Evolutionary conservation across 2,888 invertebrate species (phyloP).

Genomic region (Priocnemis perturbator): DNA sequence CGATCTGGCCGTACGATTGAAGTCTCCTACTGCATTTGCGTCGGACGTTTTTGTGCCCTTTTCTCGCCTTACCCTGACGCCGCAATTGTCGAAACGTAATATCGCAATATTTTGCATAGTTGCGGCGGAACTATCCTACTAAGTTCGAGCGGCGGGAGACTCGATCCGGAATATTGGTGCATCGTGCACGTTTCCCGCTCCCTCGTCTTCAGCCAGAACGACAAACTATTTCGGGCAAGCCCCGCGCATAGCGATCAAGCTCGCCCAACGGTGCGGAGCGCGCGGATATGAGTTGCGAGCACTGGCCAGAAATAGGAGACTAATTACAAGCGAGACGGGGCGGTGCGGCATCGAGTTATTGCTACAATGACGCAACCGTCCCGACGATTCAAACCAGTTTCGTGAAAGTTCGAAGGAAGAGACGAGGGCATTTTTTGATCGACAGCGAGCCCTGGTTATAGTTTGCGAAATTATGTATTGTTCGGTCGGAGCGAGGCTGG

Average conservation of each 20-base stretch:
- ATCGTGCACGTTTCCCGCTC: too few species aligned
- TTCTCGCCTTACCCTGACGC: too few species aligned
- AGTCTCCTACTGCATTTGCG: too few species aligned
- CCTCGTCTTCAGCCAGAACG: too few species aligned
- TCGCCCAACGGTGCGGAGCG: neutral
- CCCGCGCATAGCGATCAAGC: neutral
- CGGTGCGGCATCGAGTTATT: neutral
- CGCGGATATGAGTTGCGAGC: neutral
- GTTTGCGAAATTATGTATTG: conserved; percentile 9
- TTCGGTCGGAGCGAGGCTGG: conserved; percentile 19
- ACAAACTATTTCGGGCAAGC: neutral
- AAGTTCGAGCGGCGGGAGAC: too few species aligned
- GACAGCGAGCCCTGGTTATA: neutral
- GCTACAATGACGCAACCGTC: neutral
- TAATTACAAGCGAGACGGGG: neutral
- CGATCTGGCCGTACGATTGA: too few species aligned
- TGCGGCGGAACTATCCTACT: too few species aligned
- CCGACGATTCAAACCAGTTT: neutral
- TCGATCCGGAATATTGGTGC: too few species aligned
- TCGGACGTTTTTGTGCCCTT: too few species aligned
- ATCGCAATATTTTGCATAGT: too few species aligned
- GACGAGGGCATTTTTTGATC: neutral
- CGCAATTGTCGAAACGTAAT: too few species aligned
- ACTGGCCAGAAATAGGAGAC: neutral
- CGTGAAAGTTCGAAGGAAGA: neutral